phyloP scores from a whole-genome alignment of 2,888 invertebrate species.

The Copidosoma aretas region DNA sequence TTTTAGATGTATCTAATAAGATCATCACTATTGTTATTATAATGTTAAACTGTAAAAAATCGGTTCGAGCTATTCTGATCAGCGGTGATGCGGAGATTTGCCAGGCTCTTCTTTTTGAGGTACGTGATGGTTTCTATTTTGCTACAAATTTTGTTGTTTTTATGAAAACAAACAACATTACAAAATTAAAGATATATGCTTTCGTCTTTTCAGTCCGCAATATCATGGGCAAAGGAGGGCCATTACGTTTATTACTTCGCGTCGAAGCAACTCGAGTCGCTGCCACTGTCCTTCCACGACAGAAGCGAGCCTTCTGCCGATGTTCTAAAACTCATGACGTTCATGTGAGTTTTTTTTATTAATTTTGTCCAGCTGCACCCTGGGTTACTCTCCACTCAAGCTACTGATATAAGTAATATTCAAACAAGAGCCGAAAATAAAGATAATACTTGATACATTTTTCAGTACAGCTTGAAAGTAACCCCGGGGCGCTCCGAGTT shows the following conservation, averaged over 20 bases:
- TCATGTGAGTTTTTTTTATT: constrained; percentile 56
- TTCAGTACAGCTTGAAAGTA: no score
- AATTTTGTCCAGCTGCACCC: no score
- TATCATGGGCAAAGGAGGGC: constrained; percentile 57
- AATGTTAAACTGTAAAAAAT: constrained; percentile 20
- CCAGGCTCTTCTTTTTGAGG: constrained; percentile 55
- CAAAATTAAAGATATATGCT: no score
- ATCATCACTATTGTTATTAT: background rate
- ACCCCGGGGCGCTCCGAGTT: no score
- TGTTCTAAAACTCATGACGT: constrained; percentile 54
- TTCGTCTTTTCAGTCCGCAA: constrained; percentile 50
- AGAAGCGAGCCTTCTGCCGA: constrained; percentile 49
- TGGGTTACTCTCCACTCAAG: no score
- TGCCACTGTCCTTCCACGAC: constrained; percentile 55
- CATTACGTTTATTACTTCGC: constrained; percentile 53
- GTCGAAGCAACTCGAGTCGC: constrained; percentile 48
- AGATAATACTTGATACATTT: no score
- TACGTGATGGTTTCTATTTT: constrained; percentile 39
- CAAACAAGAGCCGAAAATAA: no score
- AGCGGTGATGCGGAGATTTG: constrained; percentile 48
- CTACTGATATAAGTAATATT: no score
- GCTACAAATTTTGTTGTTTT: no score
- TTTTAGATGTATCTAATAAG: no score
- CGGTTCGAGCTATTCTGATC: constrained; percentile 46
- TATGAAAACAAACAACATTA: no score